Evolutionary conservation across 1,140 invertebrate species (phyloP), one percentile per base, ranked within the genome.

Genomic region (Hylaeus anthracinus): DNA sequence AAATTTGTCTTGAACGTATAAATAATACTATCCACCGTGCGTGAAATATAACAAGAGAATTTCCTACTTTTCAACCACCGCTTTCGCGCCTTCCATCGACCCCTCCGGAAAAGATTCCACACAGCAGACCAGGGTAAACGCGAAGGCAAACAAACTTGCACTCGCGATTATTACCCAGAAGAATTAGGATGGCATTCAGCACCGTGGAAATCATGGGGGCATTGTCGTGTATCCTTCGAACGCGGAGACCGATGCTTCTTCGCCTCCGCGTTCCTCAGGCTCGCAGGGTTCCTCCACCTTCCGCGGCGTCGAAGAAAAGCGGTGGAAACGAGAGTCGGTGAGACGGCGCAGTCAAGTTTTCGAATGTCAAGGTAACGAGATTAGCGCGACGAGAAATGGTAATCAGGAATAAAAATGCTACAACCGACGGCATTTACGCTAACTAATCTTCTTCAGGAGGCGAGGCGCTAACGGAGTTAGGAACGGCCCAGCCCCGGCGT

Each of bases 391-490:
- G 86, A 90, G 90, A 91, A 90, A 84, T 79, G 84, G 88, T 92
- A 92, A 91, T 91, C 90, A 92, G 84, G 85, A 75, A 90, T 91
- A 92, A 92, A 91, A 91, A 90, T 91, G 86, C 90, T 85, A 88
- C 87, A 88, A 92, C 89, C 85, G 83, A 79, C 84, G 88, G 86
- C 82, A 91, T 91, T 91, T 91, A 88, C 89, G 85, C 86, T 92
- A 91, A 91, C 89, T 91, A 91, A 91, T 92, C 90, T 91, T 72
- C 90, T 91, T 92, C 91, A 90, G 79, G 72, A 72, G 81, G 61
- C 82, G 77, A 78, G 70, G 74, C 75, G 82, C 87, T 90, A 90
- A 92, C 82, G 74, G 81, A 89, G 90, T 92, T 92, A 91, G 81
- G 14, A 67, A 48, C 72, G 66, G 70, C 65, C 26, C 69, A 55